Percentiles rank a stretch among this genome's conserved stretches.
Conservation (phyloP, 1,140 invertebrate genomes). For the Eciton burchellii region DNA sequence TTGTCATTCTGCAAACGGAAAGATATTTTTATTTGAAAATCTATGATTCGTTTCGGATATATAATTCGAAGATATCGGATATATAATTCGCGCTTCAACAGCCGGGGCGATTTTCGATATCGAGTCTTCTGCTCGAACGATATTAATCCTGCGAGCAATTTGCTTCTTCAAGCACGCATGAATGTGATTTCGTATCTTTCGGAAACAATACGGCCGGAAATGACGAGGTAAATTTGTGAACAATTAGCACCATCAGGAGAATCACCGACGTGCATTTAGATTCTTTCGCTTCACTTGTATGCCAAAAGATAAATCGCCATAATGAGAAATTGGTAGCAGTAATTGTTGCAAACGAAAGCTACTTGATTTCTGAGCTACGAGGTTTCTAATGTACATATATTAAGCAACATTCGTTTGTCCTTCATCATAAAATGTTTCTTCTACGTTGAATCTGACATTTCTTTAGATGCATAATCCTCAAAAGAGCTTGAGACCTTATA, state of each 20-base stretch:
- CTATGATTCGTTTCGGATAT: neutral
- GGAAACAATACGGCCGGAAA: conserved; percentile 47
- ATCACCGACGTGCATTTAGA: neutral
- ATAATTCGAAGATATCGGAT: conserved; percentile 35
- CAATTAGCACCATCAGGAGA: conserved; percentile 1
- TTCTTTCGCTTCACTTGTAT: neutral
- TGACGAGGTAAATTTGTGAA: conserved; percentile 33
- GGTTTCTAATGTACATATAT: neutral
- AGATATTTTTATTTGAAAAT: conserved; percentile 14
- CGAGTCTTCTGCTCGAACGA: conserved; percentile 26
- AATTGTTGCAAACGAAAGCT: no score
- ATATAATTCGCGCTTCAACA: conserved; percentile 40
- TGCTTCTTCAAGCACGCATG: conserved; percentile 20
- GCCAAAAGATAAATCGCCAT: neutral
- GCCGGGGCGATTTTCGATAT: conserved; percentile 46
- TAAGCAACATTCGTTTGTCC: neutral
- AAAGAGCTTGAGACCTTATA: neutral
- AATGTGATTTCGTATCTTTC: conserved; percentile 56
- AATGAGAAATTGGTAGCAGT: neutral
- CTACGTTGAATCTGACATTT: neutral
- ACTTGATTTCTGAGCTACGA: no score
- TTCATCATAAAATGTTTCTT: neutral
- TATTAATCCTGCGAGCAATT: conserved; percentile 55
- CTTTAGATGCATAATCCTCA: neutral
- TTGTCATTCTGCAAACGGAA: conserved; percentile 21